Percentiles rank a stretch among this genome's conserved stretches.
Conservation (phyloP, 1,140 invertebrate genomes). For the Solenopsis invicta region DNA sequence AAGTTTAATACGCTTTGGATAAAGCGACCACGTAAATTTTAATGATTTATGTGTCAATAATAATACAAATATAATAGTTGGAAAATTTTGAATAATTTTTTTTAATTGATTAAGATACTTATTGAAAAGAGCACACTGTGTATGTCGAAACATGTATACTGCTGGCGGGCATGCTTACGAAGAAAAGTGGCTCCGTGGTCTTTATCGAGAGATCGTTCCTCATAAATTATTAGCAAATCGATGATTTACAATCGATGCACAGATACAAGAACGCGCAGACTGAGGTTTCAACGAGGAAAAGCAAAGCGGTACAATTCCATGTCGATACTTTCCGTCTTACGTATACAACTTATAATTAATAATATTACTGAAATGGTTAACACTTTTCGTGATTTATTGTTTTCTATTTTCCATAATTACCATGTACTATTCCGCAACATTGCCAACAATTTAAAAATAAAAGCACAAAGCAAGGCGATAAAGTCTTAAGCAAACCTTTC, state of each 20-base stretch:
- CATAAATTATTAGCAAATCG: conserved; percentile 43
- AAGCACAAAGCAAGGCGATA: neutral
- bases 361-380: conserved; percentile 35
- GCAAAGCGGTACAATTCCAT: neutral
- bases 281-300: conserved; percentile 21
- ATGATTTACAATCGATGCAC: conserved; percentile 42
- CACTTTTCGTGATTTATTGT: conserved; percentile 32
- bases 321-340: neutral
- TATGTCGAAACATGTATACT: neutral
- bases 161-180: neutral
- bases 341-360: conserved; percentile 31
- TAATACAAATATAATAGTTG: neutral
- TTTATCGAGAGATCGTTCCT: conserved; percentile 35
- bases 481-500: conserved; percentile 16
- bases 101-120: conserved; percentile 1
- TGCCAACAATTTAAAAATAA: neutral
- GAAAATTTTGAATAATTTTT: neutral
- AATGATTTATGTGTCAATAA: neutral
- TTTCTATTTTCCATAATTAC: conserved; percentile 29
- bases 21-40: neutral
- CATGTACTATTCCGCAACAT: conserved; percentile 4
- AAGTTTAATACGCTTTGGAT: neutral
- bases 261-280: neutral
- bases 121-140: conserved; percentile 7
- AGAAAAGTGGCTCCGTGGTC: conserved; percentile 27